These are phyloP conservation scores for Psylliodes chrysocephalus DNA, from an alignment of 2,888 invertebrate genomes.

Conservation along the genomic window DNA sequence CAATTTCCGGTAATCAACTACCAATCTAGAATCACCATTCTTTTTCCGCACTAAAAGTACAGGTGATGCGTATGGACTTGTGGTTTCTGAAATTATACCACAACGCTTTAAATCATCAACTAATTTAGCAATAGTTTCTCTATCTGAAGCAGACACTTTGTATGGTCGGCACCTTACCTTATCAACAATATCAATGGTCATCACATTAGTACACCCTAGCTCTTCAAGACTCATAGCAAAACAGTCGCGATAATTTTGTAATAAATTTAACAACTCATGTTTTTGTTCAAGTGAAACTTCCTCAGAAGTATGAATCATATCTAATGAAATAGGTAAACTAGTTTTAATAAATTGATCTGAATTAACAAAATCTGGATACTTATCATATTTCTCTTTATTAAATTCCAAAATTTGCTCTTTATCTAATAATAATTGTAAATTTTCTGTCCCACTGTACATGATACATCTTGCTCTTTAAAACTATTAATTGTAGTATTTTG, in stretches of 20 bases:
- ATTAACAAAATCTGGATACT: neutral
- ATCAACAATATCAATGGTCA: constrained; percentile 33
- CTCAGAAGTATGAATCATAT: neutral
- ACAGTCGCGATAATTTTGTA: constrained; percentile 29
- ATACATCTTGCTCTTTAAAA: neutral
- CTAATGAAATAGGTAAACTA: constrained; percentile 1
- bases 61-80: constrained; percentile 34
- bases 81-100: constrained; percentile 31
- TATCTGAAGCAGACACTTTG: constrained; percentile 23
- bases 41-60: constrained; percentile 45
- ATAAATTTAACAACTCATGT: constrained; percentile 14
- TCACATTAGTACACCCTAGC: constrained; percentile 30
- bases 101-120: constrained; percentile 27
- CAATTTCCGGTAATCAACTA: constrained; percentile 44
- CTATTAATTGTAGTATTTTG: neutral
- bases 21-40: constrained; percentile 40
- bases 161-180: constrained; percentile 34
- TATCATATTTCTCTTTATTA: neutral
- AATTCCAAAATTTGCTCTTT: neutral
- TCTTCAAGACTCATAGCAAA: constrained; percentile 32
- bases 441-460: constrained; percentile 1
- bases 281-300: constrained; percentile 14
- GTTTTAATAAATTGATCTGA: neutral
- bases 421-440: neutral
- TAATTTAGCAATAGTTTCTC: constrained; percentile 24